Evolutionary conservation across 1,140 invertebrate species (phyloP), one percentile per base, ranked within the genome.

Genomic region (Calycopis cecrops): DNA sequence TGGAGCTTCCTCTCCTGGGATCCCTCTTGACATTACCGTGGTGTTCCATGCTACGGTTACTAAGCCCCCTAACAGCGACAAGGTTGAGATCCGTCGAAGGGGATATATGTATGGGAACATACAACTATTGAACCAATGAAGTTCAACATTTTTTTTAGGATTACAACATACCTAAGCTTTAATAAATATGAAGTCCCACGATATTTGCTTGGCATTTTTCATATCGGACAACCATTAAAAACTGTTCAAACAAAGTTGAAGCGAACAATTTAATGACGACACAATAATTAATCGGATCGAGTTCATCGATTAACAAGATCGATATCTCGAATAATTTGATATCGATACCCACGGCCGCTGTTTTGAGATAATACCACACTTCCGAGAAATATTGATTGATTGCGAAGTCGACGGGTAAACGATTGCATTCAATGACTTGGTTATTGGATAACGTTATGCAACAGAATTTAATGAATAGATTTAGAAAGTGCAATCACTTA

Each of bases 311-410:
- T 44, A 44, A 57, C 52, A 44, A 69, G 60, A 62, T 59, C 48
- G 34, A 48, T 64, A 69, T 69, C 63, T 52, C 55, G 59, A 64
- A 63, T 71, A 73, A 76, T 71, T 75, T 71, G 52, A 63, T 67
- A 70, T 57, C 59, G 67, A 60, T 64, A 55, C 60, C 63, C 55
- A 57, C 59, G 65, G 58, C 59, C 54, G 35, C 52, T 62, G 57
- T 64, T 64, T 59, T 62, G 18, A 67, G 65, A 69, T 73, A 73
- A 71, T 73, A 51, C 57, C 54, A 57, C 53, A 60, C 67, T 76
- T 72, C 71, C 65, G 63, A 65, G 68, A 69, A 69, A 69, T 62
- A 67, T 68, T 73, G 72, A 71, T 73, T 67, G 69, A 72, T 71
- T 62, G 59, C 52, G 40, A 49, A 47, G 21, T 40, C 38, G 42